Evolutionary conservation across 2,888 invertebrate species (phyloP), one percentile per base, ranked within the genome.

Genomic region (Polyommatus iphigenia): DNA sequence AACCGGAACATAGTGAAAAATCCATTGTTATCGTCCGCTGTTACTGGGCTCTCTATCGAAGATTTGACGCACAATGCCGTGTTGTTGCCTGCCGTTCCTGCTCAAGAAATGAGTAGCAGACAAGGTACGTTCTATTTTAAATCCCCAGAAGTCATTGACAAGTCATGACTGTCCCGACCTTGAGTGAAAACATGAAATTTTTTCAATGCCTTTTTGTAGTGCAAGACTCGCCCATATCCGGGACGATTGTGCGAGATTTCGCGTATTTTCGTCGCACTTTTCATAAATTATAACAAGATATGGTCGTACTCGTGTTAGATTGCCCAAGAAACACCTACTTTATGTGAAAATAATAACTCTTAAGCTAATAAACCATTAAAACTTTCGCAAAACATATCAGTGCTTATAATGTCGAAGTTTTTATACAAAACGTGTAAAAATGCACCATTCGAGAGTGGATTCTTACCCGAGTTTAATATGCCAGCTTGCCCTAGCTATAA

Each of bases 21-120:
- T 91, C 96, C 97, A 50, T 93, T 97, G 83, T 93, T 97, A 81
- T 96, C 96, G 83, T 96, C 96, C 78, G 96, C 97, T 79, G 96
- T 97, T 81, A 96, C 96, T 82, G 96, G 96, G 78, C 95, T 96
- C 82, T 96, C 96, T 18, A 95, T 96, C 78, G 97, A 97, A 83
- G 96, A 96, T 90, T 96, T 96, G 91, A 95, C 96, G 82, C 96
- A 96, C 87, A 96, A 96, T 90, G 95, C 96, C 79, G 91, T 97
- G 80, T 90, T 97, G 84, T 92, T 97, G 86, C 97, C 97, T 84
- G 96, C 96, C 83, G 86, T 89, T 80, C 89, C 88, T 80, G 87
- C 85, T 85, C 90, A 90, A 87, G 91, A 87, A 83, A 84, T 88
- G 87, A 87, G 87, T 85, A 85, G 87, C 84, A 85, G 87, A 86